Evolutionary conservation across 2,113 vertebrate species (phyloP), one percentile per base, ranked within the genome.

Genomic region (Rhinoderma darwinii): DNA sequence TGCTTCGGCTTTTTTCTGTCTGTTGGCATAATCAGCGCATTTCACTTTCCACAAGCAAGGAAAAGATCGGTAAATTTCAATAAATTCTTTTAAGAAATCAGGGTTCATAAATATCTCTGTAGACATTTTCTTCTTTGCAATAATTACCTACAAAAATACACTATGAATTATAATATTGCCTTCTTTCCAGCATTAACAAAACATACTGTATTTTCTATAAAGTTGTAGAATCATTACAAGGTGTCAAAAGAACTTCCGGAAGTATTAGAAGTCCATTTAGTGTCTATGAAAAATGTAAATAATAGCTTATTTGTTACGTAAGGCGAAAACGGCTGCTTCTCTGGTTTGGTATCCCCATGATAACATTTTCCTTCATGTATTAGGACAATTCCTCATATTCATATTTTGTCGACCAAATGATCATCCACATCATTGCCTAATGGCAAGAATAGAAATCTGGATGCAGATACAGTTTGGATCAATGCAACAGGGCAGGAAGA

Each of bases 1-100:
- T 43, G 82, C 82, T 35, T 84, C 70, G 4, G 68, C 47, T 56
- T 73, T 54, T 56, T 74, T 84, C 25, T 56, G 68, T 74, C 66
- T 84, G 73, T 74, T 84, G 47, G 47, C 27, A 84, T 84, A 84
- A 41, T 84, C 83, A 6, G 82, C 50, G 25, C 47, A 84, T 84
- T 84, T 84, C 47, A 84, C 7, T 50, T 84, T 84, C 82, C 82
- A 84, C n/a, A 84, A 74, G 32, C 82, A 84, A 54, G 82, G 68
- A 59, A 84, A 73, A 56, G 47, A 25, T 39, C 50, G 44, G 35
- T 84, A 84, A 22, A 74, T 39, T 56, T 74, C 82, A 84, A 84
- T 84, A 41, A 84, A 84, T 74, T 84, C 68, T 56, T 73, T 84
- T 41, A 84, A 72, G 70, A 84, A 84, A 54, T 84, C 82, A 56